A percentile compares a stretch with the other conserved stretches of the same genome.
Evolutionary conservation across 2,113 vertebrate species (phyloP).

Genomic region (Pangasianodon hypophthalmus): DNA sequence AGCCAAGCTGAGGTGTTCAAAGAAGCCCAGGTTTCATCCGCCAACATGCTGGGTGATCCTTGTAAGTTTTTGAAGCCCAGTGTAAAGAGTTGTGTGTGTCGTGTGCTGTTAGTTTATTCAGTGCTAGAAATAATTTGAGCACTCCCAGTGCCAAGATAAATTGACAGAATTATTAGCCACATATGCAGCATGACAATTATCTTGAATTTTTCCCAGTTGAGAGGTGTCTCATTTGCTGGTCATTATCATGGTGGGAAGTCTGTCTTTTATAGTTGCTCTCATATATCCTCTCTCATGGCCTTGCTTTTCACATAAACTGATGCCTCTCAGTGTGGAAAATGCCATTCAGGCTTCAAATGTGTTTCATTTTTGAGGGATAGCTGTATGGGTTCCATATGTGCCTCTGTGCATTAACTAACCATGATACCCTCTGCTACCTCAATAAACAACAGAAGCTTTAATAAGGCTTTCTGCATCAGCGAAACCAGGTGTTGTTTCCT

Average conservation of each 20-base stretch:
- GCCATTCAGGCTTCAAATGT: neutral
- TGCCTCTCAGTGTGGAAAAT: neutral
- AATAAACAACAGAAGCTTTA: neutral
- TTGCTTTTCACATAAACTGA: constrained; percentile 5
- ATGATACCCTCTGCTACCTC: neutral
- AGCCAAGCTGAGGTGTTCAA: neutral
- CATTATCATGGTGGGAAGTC: constrained; percentile 21
- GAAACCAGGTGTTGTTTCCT: constrained; percentile 1
- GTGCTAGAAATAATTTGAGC: constrained; percentile 22
- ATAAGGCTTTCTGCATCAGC: constrained; percentile 2
- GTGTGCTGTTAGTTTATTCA: constrained; percentile 13
- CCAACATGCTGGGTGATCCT: neutral
- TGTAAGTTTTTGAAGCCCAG: neutral
- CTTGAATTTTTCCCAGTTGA: neutral
- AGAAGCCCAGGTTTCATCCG: neutral
- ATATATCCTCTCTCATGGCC: neutral
- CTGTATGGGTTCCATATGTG: constrained; percentile 7
- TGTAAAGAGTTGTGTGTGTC: neutral
- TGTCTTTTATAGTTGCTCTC: constrained; percentile 3
- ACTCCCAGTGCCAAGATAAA: constrained; percentile 24
- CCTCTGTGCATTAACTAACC: neutral
- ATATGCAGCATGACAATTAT: constrained; percentile 28
- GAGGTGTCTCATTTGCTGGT: neutral
- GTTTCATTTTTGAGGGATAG: neutral
- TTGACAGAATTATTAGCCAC: constrained; percentile 17